A percentile compares a stretch with the other conserved stretches of the same genome.
Conservation (phyloP, 2,888 invertebrate genomes). For the Xylota segnis region DNA sequence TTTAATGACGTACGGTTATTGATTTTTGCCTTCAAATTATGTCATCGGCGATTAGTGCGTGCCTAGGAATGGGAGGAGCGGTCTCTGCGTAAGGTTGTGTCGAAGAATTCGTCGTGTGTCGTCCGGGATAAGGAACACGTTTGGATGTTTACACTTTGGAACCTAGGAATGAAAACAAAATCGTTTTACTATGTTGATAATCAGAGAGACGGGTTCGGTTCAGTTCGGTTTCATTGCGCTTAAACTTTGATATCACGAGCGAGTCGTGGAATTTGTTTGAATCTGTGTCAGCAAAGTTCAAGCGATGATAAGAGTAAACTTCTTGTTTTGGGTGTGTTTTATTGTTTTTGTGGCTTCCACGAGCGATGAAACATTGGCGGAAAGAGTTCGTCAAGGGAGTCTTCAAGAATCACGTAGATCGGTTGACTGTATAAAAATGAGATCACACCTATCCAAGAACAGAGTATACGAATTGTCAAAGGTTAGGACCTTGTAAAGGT, state of each 20-base stretch:
- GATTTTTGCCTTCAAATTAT: background rate
- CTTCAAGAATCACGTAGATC: slow-evolving; percentile 1
- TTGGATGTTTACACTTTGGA: slow-evolving; percentile 46
- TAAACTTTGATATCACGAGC: slow-evolving; percentile 45
- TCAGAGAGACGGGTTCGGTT: slow-evolving; percentile 3
- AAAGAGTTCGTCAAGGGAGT: background rate
- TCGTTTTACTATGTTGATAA: slow-evolving; percentile 24
- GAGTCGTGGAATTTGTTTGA: slow-evolving; percentile 23
- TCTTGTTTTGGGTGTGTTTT: slow-evolving; percentile 7
- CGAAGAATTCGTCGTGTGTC: background rate
- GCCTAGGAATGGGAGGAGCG: background rate
- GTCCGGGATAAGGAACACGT: background rate
- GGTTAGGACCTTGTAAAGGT: background rate
- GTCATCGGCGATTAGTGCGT: background rate
- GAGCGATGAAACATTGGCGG: background rate
- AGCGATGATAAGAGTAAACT: background rate
- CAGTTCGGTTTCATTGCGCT: slow-evolving; percentile 17
- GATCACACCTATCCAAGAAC: background rate
- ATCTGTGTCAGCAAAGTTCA: slow-evolving; percentile 44
- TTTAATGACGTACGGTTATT: slow-evolving; percentile 15
- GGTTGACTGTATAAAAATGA: background rate
- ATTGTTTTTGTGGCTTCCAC: background rate
- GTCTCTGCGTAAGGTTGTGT: background rate
- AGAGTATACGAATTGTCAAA: background rate
- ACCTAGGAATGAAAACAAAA: slow-evolving; percentile 22